Evolutionary conservation across 1,140 invertebrate species (phyloP).

Genomic region (Drosophila neocordata): DNA sequence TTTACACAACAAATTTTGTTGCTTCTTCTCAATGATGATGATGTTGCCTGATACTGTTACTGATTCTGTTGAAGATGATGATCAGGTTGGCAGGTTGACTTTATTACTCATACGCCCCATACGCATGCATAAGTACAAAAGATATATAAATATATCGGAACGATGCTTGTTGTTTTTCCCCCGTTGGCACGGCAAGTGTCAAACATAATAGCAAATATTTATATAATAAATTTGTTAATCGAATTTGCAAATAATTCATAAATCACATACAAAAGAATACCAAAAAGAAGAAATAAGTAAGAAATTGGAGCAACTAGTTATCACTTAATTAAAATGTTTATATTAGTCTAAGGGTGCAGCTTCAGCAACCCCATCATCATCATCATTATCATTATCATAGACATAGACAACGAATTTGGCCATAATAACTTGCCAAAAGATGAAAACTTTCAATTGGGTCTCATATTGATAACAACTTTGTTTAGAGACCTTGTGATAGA

Average conservation of each 20-base stretch:
- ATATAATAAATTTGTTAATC: constrained; percentile 45
- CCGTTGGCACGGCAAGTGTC: constrained; percentile 67
- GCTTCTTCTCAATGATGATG: background rate
- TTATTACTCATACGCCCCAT: constrained; percentile 76
- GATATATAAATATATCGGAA: too few species aligned
- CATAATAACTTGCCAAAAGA: background rate
- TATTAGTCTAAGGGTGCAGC: constrained; percentile 30
- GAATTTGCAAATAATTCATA: constrained; percentile 62
- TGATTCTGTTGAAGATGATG: constrained; percentile 27
- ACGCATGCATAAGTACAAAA: constrained; percentile 10
- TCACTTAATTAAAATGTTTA: constrained; percentile 62
- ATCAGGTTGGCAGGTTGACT: constrained; percentile 60
- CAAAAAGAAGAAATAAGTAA: background rate
- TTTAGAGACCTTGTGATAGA: background rate
- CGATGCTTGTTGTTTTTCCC: constrained; percentile 22
- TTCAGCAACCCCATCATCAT: constrained; percentile 23
- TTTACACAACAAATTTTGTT: constrained; percentile 56
- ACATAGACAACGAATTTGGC: background rate
- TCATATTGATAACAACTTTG: background rate
- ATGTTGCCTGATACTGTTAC: background rate
- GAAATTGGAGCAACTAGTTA: constrained; percentile 35
- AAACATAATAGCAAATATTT: constrained; percentile 67
- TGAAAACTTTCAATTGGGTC: background rate
- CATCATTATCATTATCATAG: constrained; percentile 9
- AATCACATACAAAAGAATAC: constrained; percentile 35